phyloP scores from a whole-genome alignment of 2,888 invertebrate genomes.

The Chloroclystis v-ata region DNA sequence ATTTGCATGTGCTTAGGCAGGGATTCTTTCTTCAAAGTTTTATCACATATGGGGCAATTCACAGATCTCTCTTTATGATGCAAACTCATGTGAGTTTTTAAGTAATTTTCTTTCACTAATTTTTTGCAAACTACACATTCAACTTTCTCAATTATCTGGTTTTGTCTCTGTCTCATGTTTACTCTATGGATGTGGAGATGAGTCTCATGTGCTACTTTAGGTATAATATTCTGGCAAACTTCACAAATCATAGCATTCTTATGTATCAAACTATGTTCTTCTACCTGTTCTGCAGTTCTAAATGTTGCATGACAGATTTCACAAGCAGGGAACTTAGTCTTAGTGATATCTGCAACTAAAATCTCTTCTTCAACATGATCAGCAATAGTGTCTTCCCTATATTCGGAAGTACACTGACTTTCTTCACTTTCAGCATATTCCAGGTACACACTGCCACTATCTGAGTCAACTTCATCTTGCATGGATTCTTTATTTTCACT shows the following conservation, averaged over 20 bases:
- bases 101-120: slow-evolving; percentile 29
- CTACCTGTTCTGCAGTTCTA: slow-evolving; percentile 19
- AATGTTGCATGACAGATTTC: slow-evolving; percentile 22
- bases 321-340: slow-evolving; percentile 18
- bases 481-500: not conserved
- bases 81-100: slow-evolving; percentile 32
- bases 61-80: slow-evolving; percentile 33
- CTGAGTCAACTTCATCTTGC: slow-evolving; percentile 3
- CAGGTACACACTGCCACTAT: slow-evolving; percentile 11
- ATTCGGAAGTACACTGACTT: not conserved
- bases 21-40: slow-evolving; percentile 25
- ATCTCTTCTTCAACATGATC: slow-evolving; percentile 21
- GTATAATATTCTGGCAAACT: slow-evolving; percentile 30
- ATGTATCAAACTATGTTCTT: slow-evolving; percentile 13
- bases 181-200: slow-evolving; percentile 32
- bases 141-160: slow-evolving; percentile 28
- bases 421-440: slow-evolving; percentile 9
- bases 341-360: not conserved
- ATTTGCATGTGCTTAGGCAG: slow-evolving; percentile 21
- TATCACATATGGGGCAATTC: slow-evolving; percentile 25
- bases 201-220: slow-evolving; percentile 20
- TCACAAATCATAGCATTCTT: slow-evolving; percentile 27
- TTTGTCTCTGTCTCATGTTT: slow-evolving; percentile 15
- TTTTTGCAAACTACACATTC: slow-evolving; percentile 38
- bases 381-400: slow-evolving; percentile 1